These are phyloP conservation scores for Neosalanx taihuensis DNA, from an alignment of 2,797 vertebrate genomes.

Conservation along the genomic window DNA sequence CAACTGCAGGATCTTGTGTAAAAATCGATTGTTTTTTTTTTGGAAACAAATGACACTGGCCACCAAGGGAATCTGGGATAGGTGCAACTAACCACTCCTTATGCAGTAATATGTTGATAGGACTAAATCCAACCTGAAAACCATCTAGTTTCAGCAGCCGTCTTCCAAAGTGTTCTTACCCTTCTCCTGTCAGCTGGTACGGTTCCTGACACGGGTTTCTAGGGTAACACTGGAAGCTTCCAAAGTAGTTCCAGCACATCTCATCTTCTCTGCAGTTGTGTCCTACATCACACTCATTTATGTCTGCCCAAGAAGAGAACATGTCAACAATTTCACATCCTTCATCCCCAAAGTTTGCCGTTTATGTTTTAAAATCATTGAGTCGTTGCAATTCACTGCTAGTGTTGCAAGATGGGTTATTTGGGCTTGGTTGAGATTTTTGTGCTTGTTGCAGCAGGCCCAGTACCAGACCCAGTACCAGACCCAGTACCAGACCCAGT, in stretches of 20 bases:
- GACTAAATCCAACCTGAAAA: too few relatives aligned
- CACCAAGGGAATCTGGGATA: too few relatives aligned
- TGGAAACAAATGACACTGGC: too few relatives aligned
- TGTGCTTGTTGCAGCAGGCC: background rate
- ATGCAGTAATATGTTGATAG: too few relatives aligned
- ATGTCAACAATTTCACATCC: background rate
- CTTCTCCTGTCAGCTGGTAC: conserved; percentile 78
- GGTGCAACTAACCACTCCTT: too few relatives aligned
- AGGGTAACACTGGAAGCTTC: conserved; percentile 84
- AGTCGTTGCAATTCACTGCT: background rate
- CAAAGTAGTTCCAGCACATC: conserved; percentile 85
- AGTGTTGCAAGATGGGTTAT: background rate
- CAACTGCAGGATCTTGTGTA: too few relatives aligned
- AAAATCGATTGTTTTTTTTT: too few relatives aligned
- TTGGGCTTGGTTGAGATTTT: background rate
- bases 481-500: too few relatives aligned
- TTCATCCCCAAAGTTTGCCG: too few relatives aligned
- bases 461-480: too few relatives aligned
- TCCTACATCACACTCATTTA: conserved; percentile 83
- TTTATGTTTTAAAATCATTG: too few relatives aligned
- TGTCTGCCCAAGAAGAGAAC: conserved; percentile 59
- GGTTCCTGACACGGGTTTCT: conserved; percentile 84
- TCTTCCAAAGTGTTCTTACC: conserved; percentile 65
- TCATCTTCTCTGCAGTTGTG: conserved; percentile 81
- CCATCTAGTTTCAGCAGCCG: too few relatives aligned